Percentiles rank a stretch among this genome's conserved stretches.
Evolutionary conservation across 2,113 vertebrate species (phyloP).

Genomic region (Choloepus hoffmanni): DNA sequence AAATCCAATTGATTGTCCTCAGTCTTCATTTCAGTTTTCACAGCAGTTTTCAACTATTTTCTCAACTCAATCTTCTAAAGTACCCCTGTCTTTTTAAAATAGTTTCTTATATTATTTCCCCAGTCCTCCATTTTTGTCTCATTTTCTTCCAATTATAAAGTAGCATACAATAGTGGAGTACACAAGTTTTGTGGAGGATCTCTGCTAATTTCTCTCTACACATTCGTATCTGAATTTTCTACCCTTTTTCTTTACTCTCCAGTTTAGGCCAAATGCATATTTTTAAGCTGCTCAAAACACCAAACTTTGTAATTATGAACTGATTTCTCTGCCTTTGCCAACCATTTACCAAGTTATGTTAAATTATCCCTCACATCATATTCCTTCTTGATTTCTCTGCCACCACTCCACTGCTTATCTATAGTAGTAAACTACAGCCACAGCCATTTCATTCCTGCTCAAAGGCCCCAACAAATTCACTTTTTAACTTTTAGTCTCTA

Average conservation of each 20-base stretch:
- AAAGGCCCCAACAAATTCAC: neutral
- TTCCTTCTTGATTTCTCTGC: neutral
- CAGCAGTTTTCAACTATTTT: neutral
- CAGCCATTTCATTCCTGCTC: neutral
- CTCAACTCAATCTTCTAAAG: neutral
- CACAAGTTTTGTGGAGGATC: neutral
- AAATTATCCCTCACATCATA: neutral
- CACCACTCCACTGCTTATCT: neutral
- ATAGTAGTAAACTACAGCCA: neutral
- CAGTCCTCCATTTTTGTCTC: neutral
- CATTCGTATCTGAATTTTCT: neutral
- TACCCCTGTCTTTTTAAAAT: neutral
- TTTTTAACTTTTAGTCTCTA: neutral
- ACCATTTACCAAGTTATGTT: neutral
- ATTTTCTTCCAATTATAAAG: neutral
- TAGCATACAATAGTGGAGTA: neutral
- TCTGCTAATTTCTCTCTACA: neutral
- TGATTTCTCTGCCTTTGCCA: neutral
- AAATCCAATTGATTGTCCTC: neutral
- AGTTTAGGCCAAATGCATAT: no score
- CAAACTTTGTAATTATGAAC: no score
- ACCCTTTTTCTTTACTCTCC: neutral
- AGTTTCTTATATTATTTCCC: neutral
- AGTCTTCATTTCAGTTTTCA: neutral
- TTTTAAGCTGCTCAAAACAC: no score